These are phyloP conservation scores for Calidris pugnax DNA, from an alignment of 2,113 vertebrate species.

Conservation along the genomic window DNA sequence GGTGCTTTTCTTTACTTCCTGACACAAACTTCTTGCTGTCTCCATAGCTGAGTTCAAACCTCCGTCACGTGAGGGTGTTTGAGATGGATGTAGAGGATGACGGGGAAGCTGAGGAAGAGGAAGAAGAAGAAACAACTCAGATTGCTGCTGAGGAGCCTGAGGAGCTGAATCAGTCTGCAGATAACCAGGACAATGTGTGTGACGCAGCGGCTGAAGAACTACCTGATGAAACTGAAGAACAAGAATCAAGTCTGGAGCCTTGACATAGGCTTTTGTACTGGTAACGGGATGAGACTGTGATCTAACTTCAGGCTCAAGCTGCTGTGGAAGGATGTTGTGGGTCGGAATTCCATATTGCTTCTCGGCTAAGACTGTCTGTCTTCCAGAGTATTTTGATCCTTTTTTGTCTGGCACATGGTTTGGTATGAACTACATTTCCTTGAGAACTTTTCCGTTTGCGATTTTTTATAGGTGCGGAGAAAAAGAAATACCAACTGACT, in stretches of 20 bases:
- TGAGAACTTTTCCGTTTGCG: background rate
- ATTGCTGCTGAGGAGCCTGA: constrained; percentile 59
- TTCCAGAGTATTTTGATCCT: background rate
- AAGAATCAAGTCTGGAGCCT: constrained; percentile 48
- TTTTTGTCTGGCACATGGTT: background rate
- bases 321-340: background rate
- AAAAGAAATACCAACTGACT: background rate
- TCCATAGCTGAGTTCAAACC: constrained; percentile 89
- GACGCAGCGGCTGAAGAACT: constrained; percentile 25
- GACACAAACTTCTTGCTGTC: background rate
- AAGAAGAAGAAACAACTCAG: constrained; percentile 75
- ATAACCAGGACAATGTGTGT: background rate
- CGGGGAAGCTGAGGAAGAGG: constrained; percentile 84
- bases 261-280: background rate
- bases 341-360: background rate
- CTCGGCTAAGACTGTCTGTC: background rate
- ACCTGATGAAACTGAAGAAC: constrained; percentile 63
- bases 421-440: background rate
- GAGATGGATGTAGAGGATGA: constrained; percentile 99
- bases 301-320: background rate
- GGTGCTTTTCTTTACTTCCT: background rate
- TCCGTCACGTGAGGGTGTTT: constrained; percentile 92
- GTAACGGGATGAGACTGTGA: background rate
- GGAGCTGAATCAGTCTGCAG: constrained; percentile 50
- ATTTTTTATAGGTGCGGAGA: background rate